These are phyloP conservation scores for Columba livia DNA, from an alignment of 2,113 vertebrate genomes.

Conservation along the genomic window DNA sequence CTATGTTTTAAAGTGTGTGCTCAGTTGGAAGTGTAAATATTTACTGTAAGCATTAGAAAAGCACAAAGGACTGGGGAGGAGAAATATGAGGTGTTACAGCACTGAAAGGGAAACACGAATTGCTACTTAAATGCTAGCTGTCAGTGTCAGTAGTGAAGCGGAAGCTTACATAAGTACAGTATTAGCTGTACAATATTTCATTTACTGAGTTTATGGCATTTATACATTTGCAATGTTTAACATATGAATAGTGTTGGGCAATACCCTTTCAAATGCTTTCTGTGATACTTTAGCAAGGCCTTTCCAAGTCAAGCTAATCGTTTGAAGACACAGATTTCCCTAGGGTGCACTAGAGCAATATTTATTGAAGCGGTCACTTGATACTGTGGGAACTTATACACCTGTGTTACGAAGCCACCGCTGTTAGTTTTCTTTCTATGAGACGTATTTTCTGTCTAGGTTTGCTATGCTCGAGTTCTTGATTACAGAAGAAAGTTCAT, in stretches of 20 bases:
- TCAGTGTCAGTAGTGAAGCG: not conserved
- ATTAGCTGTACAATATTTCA: not conserved
- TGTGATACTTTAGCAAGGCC: not conserved
- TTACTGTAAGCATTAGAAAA: not conserved
- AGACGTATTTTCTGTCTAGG: constrained; percentile 70
- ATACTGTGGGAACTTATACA: not conserved
- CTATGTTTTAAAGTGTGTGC: accelerated
- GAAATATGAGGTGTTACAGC: not conserved
- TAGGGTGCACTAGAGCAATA: not conserved
- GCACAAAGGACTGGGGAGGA: not conserved
- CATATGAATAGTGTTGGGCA: not conserved
- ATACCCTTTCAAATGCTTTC: not conserved
- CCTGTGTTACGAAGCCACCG: not conserved
- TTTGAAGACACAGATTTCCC: not conserved
- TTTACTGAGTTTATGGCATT: not conserved
- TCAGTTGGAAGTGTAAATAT: not conserved
- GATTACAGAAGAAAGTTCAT: constrained; percentile 99
- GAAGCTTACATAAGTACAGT: not conserved
- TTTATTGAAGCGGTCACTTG: not conserved
- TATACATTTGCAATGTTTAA: not conserved
- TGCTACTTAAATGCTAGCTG: not conserved
- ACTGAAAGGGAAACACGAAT: not conserved
- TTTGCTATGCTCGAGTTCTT: constrained; percentile 95
- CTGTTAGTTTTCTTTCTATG: not conserved
- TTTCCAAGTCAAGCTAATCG: not conserved